Base-by-base conservation (phyloP, 2,797 vertebrate species). In the Microctenopoma stevenorrisi region DNA sequence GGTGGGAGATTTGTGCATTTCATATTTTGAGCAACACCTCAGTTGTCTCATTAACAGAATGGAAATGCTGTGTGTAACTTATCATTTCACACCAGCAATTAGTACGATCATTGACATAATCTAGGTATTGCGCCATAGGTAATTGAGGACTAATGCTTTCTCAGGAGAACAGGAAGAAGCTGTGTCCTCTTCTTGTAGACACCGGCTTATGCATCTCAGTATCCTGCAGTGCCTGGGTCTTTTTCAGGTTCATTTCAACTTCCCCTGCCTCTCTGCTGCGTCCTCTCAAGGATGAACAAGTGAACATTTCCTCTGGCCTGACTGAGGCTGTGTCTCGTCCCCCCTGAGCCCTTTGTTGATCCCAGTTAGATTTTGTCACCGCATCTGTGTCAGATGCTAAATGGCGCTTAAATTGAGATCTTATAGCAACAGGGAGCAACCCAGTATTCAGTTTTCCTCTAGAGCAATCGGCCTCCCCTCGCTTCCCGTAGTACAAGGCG, bases 371-470 rank as follows among this genome's bases (percentile, higher is more conserved):
- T 73, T 80, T 67, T 35, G 43, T 69, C 51, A 72, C 69, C 61
- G 52, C n/a, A 14, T 83, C 67, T 61, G 62, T 73, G 84, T 89
- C 81, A 72, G 76, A 81, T 53, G 79, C 83, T 90, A 89, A 93
- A 92, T 84, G 82, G 62, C 60, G 55, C 79, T 83, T 84, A 78
- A 85, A 82, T 85, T 4, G 13, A 82, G 86, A 85, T 90, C 68
- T 78, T 82, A 70, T 28, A 78, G 68, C 72, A 66, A 62, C 14
- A 4, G 63, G 74, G 33, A 35, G 33, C 33, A 35, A 35, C 33
- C 2, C 7, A 35, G 75, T 86, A 71, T 82, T 88, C 55, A 16
- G 53, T 68, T 83, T 72, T 74, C 68, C 68, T 61, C 74, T 66
- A 53, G 53, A 78, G 82, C 74, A 75, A 68, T 65, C 68, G 10